Conservation (phyloP, 1,140 invertebrate species). For the Heliconius nattereri region DNA sequence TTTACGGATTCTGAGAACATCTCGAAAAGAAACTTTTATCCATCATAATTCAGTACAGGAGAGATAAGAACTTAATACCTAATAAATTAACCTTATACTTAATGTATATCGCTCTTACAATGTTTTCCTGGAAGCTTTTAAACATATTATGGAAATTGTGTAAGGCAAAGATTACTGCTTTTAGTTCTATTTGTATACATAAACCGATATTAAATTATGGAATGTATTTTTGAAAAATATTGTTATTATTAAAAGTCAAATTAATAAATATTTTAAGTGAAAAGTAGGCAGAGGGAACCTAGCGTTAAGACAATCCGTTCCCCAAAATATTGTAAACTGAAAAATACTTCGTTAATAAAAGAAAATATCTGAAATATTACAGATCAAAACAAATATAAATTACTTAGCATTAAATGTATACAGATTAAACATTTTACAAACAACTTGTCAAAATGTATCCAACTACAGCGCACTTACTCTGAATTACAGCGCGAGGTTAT, state of each 20-base stretch:
- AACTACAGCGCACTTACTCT: conserved; percentile 15
- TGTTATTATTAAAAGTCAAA: no score
- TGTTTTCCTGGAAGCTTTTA: conserved; percentile 7
- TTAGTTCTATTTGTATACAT: not conserved
- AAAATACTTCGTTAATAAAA: not conserved
- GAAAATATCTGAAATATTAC: not conserved
- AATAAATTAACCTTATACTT: conserved; percentile 10
- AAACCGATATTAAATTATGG: no score
- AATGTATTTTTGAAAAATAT: no score
- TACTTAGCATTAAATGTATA: not conserved
- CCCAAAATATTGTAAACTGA: no score
- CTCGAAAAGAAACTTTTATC: conserved; percentile 13
- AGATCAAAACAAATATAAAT: not conserved
- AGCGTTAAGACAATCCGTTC: no score
- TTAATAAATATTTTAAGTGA: no score
- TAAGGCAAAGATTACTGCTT: not conserved
- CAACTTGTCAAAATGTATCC: conserved; percentile 18
- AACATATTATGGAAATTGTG: not conserved
- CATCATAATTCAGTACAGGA: conserved; percentile 2
- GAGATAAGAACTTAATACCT: conserved; percentile 12
- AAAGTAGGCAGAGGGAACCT: no score
- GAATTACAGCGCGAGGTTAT: not conserved
- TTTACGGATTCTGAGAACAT: conserved; percentile 7
- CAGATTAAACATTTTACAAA: conserved; percentile 1
- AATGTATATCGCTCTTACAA: not conserved